Percentiles rank a stretch among this genome's conserved stretches.
These are phyloP conservation scores for Drosophila meridionalis DNA, from an alignment of 2,888 invertebrate genomes.

Conservation along the genomic window DNA sequence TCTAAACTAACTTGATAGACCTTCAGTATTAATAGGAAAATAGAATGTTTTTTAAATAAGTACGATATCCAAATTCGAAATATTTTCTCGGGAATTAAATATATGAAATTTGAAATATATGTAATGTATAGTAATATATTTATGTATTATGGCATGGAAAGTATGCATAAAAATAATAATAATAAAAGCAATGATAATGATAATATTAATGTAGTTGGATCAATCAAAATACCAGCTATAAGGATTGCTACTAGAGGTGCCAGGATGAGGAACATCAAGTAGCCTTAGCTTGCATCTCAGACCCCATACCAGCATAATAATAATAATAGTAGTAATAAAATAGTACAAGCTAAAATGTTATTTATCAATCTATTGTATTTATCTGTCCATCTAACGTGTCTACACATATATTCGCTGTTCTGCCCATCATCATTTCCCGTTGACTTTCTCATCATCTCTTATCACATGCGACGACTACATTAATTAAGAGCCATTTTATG, in stretches of 20 bases:
- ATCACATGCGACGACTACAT: conserved; percentile 1
- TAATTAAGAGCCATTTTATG: conserved; percentile 26
- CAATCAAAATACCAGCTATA: neutral
- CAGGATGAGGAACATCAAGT: neutral
- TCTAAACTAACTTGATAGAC: no score
- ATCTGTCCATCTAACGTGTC: neutral
- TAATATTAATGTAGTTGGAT: neutral
- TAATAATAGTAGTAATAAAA: neutral
- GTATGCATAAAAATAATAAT: neutral
- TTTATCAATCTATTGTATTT: neutral
- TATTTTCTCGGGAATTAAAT: neutral
- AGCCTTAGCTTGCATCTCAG: neutral
- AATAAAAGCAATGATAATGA: neutral
- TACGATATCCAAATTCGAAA: neutral
- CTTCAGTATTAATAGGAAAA: neutral
- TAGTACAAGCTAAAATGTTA: neutral
- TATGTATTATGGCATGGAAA: no score
- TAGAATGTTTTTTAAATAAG: neutral
- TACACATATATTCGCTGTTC: neutral
- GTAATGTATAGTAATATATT: no score
- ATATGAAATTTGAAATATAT: no score
- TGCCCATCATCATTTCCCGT: neutral
- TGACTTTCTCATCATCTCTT: neutral
- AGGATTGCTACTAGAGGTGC: neutral
- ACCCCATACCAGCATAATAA: neutral